Percentiles rank a stretch among this genome's conserved stretches.
These are phyloP conservation scores for Macquaria ambigua DNA, from an alignment of 2,113 vertebrate genomes.

Conservation along the genomic window DNA sequence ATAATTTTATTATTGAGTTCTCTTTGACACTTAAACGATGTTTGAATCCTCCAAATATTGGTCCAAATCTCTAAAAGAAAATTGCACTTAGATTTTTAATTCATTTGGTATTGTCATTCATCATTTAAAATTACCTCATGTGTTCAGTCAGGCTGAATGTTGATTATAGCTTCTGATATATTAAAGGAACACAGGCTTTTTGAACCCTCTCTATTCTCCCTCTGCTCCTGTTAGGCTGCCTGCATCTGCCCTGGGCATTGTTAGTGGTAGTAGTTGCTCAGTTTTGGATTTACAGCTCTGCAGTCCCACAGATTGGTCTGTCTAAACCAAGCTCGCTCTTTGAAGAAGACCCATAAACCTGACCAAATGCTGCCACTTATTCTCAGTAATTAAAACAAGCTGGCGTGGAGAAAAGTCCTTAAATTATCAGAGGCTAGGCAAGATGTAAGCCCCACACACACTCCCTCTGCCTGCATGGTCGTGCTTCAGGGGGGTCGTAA, in stretches of 20 bases:
- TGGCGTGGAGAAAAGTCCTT: constrained; percentile 80
- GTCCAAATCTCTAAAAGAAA: not conserved
- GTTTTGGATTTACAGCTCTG: constrained; percentile 81
- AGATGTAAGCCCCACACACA: constrained; percentile 72
- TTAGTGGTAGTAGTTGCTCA: constrained; percentile 70
- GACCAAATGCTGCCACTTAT: constrained; percentile 86
- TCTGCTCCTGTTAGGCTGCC: constrained; percentile 47
- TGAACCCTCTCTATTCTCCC: constrained; percentile 40
- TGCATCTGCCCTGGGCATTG: constrained; percentile 73
- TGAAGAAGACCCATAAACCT: constrained; percentile 85
- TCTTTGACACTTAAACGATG: not conserved
- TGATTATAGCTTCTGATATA: constrained; percentile 21
- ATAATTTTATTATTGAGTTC: not conserved
- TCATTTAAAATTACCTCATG: constrained; percentile 29
- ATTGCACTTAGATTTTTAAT: not conserved
- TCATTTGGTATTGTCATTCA: constrained; percentile 2
- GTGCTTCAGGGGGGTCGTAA: constrained; percentile 79
- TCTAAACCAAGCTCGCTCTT: constrained; percentile 79
- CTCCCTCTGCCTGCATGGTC: constrained; percentile 34
- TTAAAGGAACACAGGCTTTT: constrained; percentile 67
- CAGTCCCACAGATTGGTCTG: constrained; percentile 80
- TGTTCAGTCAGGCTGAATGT: constrained; percentile 22
- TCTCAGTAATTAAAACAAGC: constrained; percentile 90
- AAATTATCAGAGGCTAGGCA: constrained; percentile 79
- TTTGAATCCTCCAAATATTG: not conserved